Percentiles rank a stretch among this genome's conserved stretches.
Evolutionary conservation across 2,888 invertebrate genomes (phyloP).

Genomic region (Melanargia galathea): DNA sequence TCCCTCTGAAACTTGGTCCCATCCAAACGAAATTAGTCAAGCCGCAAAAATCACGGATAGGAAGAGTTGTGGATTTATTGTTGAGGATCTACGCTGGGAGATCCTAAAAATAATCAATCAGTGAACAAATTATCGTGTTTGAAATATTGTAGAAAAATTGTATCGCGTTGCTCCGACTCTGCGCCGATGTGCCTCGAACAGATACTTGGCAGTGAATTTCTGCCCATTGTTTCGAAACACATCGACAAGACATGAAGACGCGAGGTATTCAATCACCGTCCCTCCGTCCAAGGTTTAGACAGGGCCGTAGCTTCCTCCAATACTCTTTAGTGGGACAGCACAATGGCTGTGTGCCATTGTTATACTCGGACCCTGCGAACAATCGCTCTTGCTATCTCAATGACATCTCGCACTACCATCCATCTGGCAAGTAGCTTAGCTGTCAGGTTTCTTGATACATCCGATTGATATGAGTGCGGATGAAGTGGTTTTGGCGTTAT

Average conservation of each 20-base stretch:
- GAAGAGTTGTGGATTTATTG: background rate
- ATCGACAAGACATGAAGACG: conserved; percentile 40
- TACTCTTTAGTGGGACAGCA: conserved; percentile 72
- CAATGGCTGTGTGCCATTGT: conserved; percentile 71
- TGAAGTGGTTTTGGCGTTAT: background rate
- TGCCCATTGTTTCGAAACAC: conserved; percentile 45
- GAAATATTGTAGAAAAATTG: too few species aligned
- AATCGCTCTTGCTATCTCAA: conserved; percentile 70
- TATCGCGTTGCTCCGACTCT: too few species aligned
- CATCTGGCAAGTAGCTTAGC: conserved; percentile 46
- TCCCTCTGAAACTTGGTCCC: too few species aligned
- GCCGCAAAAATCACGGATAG: too few species aligned
- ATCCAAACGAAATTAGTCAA: too few species aligned
- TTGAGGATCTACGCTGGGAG: too few species aligned
- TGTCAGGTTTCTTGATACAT: conserved; percentile 10
- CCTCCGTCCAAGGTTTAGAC: conserved; percentile 72
- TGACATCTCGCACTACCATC: conserved; percentile 67
- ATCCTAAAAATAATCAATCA: too few species aligned
- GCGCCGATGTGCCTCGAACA: background rate
- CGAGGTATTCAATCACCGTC: conserved; percentile 52
- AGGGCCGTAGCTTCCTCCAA: conserved; percentile 68
- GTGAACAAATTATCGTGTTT: too few species aligned
- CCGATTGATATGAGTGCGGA: background rate
- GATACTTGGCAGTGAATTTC: conserved; percentile 40
- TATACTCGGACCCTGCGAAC: conserved; percentile 51